Conservation (phyloP, 2,888 invertebrate genomes). For the Pristionchus mayeri region DNA sequence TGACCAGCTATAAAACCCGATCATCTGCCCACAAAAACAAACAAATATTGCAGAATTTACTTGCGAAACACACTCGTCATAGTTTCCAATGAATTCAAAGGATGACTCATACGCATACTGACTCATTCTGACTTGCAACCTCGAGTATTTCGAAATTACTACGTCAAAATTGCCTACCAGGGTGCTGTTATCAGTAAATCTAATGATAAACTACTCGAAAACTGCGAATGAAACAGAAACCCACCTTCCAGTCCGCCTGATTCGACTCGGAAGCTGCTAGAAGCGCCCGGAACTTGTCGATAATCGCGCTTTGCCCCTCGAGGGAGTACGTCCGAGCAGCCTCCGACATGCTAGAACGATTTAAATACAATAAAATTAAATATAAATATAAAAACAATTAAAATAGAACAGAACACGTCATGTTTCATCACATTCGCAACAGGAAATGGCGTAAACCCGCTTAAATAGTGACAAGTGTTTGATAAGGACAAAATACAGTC, state of each 20-base stretch:
- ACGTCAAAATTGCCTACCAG: background rate
- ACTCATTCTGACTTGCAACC: background rate
- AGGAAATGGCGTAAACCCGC: too few species aligned
- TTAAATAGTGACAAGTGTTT: too few species aligned
- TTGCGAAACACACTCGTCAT: background rate
- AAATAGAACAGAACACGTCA: too few species aligned
- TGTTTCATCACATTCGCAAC: too few species aligned
- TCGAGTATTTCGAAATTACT: background rate
- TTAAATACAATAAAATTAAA: background rate
- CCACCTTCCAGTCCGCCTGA: background rate
- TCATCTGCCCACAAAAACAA: too few species aligned
- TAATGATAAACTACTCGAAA: background rate
- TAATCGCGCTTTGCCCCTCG: background rate
- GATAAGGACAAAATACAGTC: background rate
- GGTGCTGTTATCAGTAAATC: background rate
- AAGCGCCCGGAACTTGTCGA: constrained; percentile 23
- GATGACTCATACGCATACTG: too few species aligned
- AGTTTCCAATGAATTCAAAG: too few species aligned
- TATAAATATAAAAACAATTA: background rate
- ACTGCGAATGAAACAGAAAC: background rate
- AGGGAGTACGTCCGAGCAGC: background rate
- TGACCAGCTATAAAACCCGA: too few species aligned
- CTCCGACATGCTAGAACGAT: background rate
- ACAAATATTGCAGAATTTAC: background rate
- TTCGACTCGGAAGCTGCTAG: background rate